These are phyloP conservation scores for Eleutherodactylus coqui DNA, from an alignment of 2,797 vertebrate species.

Conservation along the genomic window DNA sequence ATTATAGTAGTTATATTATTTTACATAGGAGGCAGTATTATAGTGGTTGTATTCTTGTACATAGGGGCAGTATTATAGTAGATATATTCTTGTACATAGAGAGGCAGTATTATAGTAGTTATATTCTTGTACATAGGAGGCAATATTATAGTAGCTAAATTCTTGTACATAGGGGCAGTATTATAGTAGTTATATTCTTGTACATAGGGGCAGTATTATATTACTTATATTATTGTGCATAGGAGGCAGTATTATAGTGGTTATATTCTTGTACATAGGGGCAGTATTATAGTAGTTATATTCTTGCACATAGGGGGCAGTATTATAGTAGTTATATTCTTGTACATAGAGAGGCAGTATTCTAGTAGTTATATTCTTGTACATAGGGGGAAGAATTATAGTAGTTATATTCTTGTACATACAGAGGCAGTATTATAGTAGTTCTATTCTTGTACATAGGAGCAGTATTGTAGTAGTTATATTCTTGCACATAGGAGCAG, in stretches of 20 bases:
- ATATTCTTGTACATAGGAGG: conserved; percentile 5
- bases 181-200: conserved; percentile 10
- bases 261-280: not conserved
- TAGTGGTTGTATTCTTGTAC: not conserved
- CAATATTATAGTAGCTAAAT: conserved; percentile 6
- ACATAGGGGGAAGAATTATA: conserved; percentile 4
- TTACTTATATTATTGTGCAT: not conserved
- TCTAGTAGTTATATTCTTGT: conserved; percentile 13
- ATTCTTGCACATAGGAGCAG: not conserved
- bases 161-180: conserved; percentile 1
- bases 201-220: not conserved
- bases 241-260: not conserved
- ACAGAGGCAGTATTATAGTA: not conserved
- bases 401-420: conserved; percentile 19
- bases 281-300: conserved; percentile 12
- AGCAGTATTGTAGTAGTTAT: not conserved
- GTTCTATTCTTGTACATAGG: conserved; percentile 2
- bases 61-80: conserved; percentile 7
- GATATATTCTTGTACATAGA: conserved; percentile 1
- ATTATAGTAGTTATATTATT: not conserved
- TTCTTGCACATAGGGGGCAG: conserved; percentile 2
- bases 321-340: conserved; percentile 17
- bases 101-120: not conserved
- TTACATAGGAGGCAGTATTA: not conserved
- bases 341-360: not conserved